These are phyloP conservation scores for Leptodactylus fallax DNA, from an alignment of 2,797 vertebrate species.

Conservation along the genomic window DNA sequence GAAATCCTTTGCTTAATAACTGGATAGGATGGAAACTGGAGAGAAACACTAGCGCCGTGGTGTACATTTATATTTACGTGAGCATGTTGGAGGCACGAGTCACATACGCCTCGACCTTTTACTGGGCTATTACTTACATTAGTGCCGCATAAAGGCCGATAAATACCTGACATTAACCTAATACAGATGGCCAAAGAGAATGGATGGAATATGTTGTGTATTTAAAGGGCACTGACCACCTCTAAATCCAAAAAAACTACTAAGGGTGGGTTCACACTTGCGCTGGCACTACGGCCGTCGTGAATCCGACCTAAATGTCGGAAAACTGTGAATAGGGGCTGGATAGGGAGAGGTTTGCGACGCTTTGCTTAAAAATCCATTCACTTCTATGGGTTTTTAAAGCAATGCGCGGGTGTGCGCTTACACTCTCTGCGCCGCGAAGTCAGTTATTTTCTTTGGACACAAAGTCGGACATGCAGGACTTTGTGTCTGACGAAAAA, in stretches of 20 bases:
- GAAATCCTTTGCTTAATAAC: conserved; percentile 31
- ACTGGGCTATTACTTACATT: conserved; percentile 11
- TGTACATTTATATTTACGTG: conserved; percentile 1
- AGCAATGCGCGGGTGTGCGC: too few species aligned
- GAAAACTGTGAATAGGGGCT: too few species aligned
- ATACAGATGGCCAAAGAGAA: background rate
- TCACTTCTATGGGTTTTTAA: too few species aligned
- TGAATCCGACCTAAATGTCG: too few species aligned
- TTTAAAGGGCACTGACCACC: background rate
- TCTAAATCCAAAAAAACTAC: background rate
- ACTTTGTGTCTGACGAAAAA: too few species aligned
- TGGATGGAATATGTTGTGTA: background rate
- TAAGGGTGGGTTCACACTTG: too few species aligned
- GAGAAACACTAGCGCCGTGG: background rate
- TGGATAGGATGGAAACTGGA: conserved; percentile 4
- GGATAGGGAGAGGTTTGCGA: too few species aligned
- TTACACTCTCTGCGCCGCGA: too few species aligned
- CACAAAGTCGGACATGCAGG: too few species aligned
- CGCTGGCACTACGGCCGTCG: too few species aligned
- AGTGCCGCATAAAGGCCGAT: background rate
- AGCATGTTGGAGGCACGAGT: background rate
- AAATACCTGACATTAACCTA: conserved; percentile 2
- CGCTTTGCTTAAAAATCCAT: too few species aligned
- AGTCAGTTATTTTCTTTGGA: too few species aligned
- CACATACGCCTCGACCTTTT: conserved; percentile 17